These are phyloP conservation scores for Tragelaphus eurycerus DNA, from an alignment of 2,797 vertebrate species.

Conservation along the genomic window DNA sequence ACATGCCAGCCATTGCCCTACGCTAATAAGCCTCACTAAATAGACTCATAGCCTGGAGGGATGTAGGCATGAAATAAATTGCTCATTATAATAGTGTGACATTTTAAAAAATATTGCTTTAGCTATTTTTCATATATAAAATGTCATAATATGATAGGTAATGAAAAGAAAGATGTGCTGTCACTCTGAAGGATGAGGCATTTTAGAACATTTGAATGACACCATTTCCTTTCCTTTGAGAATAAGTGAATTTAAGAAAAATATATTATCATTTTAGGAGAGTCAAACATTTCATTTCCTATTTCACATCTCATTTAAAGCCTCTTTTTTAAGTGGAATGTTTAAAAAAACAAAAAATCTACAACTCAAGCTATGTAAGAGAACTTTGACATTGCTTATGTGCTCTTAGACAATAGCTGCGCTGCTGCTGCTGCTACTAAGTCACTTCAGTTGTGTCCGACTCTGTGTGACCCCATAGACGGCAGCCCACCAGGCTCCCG, in stretches of 20 bases:
- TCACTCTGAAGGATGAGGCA: conserved; percentile 31
- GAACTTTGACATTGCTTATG: neutral
- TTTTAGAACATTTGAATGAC: neutral
- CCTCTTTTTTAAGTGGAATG: neutral
- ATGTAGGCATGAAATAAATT: conserved; percentile 1
- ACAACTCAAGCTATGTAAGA: neutral
- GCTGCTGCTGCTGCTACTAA: too few species aligned
- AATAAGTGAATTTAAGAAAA: conserved; percentile 20
- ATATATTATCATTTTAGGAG: neutral
- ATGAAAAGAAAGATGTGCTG: neutral
- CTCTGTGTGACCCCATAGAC: too few species aligned
- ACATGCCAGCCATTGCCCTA: neutral
- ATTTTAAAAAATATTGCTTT: conserved; percentile 49
- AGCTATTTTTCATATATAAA: conserved; percentile 49
- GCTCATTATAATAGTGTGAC: neutral
- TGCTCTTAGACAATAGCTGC: neutral
- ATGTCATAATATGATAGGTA: conserved; percentile 25
- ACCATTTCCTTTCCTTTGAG: conserved; percentile 36
- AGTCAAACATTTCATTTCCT: neutral
- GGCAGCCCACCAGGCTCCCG: too few species aligned
- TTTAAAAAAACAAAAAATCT: neutral
- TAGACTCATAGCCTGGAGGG: conserved; percentile 37
- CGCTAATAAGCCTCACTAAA: conserved; percentile 29
- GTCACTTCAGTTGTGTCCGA: too few species aligned
- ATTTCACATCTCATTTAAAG: conserved; percentile 15